Evolutionary conservation across 2,888 invertebrate genomes (phyloP).

Genomic region (Invenusta paracnida): DNA sequence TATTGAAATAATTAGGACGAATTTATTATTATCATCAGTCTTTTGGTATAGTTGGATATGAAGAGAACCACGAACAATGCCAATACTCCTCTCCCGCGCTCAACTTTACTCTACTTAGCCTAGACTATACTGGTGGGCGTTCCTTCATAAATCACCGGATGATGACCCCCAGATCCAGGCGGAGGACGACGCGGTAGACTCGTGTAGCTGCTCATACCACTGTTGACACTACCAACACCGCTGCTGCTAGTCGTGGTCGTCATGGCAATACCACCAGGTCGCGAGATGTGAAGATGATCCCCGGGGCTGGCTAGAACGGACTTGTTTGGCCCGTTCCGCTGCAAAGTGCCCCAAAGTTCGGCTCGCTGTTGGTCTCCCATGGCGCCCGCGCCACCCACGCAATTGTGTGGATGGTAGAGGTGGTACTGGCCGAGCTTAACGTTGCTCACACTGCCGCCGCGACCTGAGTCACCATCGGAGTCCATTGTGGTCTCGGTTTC

Average conservation of each 20-base stretch:
- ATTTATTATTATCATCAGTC: too few species aligned
- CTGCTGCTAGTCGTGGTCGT: not conserved
- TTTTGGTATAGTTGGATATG: too few species aligned
- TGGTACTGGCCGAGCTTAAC: not conserved
- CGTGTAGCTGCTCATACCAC: not conserved
- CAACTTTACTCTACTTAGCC: too few species aligned
- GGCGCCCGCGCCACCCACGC: not conserved
- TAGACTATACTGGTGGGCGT: not conserved
- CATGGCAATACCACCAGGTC: not conserved
- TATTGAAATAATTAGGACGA: too few species aligned
- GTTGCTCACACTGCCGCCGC: constrained; percentile 18
- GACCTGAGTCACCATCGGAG: constrained; percentile 30
- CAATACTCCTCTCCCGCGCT: too few species aligned
- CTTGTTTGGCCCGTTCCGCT: not conserved
- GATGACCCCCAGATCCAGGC: not conserved
- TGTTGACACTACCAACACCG: not conserved
- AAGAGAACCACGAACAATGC: too few species aligned
- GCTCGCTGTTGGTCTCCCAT: not conserved
- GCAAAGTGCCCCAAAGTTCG: not conserved
- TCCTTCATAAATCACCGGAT: not conserved
- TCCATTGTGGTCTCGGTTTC: too few species aligned
- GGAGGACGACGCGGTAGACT: not conserved
- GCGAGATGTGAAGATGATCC: not conserved
- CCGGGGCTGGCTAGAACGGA: not conserved
- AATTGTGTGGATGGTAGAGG: not conserved